Base-by-base conservation (phyloP, 2,113 vertebrate species). In the Sterrhoptilus dennistouni region DNA sequence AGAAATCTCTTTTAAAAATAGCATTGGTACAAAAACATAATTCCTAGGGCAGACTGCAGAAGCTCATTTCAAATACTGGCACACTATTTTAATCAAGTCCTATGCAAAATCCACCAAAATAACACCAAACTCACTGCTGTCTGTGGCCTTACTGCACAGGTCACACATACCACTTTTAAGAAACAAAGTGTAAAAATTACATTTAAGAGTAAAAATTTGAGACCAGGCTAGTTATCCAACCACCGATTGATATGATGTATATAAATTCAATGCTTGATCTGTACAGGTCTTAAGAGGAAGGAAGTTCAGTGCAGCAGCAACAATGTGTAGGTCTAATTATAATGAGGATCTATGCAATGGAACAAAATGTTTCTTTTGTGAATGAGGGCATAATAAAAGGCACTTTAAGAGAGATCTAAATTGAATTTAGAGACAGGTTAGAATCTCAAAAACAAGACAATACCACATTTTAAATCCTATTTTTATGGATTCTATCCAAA, bases 401-500 rank as follows among this genome's bases (percentile, higher is more conserved):
- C 28, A 63, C 53, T 80, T 91, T 60, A 85, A 87, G 22, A 54
- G 44, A 88, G 13, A 42, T 21, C 47, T 74, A 81, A 89, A 83
- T 24, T 54, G 45, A 87, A 77, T 35, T 91, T n/a, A 76, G 56
- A 87, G 27, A 54, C 11, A 83, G 70, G 72, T 90, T 60, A 93
- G 14, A 92, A 50, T 89, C 49, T 56, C 74, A 54, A 85, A 95
- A 85, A 87, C 45, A 89, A 87, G 74, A 86, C 42, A 92, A 76
- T 59, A 71, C 23, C 3, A 40, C 29, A 47, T 64, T 91, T 92
- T 29, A 87, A 89, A 91, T 71, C 20, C 29, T 60, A 25, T 89
- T 93, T 93, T 75, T 50, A 92, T 83, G 74, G 84, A 93, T 78
- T 85, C 72, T 45, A 64, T 71, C 86, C 89, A 96, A 84, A 68